Base-by-base conservation (phyloP, 1,140 invertebrate genomes). In the Battus philenor region DNA sequence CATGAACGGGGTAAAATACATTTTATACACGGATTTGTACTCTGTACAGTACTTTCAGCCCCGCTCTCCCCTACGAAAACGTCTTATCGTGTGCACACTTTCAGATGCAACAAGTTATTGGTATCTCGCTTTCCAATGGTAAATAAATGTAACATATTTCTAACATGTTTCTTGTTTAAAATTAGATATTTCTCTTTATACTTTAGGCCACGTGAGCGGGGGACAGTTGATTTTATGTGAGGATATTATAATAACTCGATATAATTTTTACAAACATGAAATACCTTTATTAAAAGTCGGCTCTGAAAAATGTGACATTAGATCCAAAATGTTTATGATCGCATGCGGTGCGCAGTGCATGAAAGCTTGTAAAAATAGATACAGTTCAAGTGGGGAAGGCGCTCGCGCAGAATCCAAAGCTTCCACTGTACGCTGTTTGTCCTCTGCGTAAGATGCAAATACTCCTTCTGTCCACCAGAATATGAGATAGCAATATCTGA, bases 301-400 rank as follows among this genome's bases (percentile, higher is more conserved):
- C 31, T 76, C 63, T 7, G 59, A 44, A 41, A 48, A 71, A 18
- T 53, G 46, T 3, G 46, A 44, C 74, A 83, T 74, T 47, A 83
- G 49, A 43, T 80, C 65, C 26, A 81, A 44, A 31, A 79, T 67
- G 30, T 85, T 85, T 9, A 93, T 83, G 13, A 93, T 73, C 5
- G 91, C 90, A 68, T 92, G 90, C 0, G 92, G 92, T 4, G 90
- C 90, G 2, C 91, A 89, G 68, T 94, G 92, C 13, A 92, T 86
- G 79, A 91, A 93, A n/a, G 91, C 89, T 71, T 93, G 92, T 9
- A 93, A 79, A 47, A 93, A 91, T 44, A 92, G 87, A 64, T 93
- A 93, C 2, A 93, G 73, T 68, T 93, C 92, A 45, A 92, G 87
- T 13, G 89, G 88, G 22, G 90, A 89, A 7, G 91, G 89, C 27